Conservation (phyloP, 2,113 vertebrate species). For the Callithrix jacchus region DNA sequence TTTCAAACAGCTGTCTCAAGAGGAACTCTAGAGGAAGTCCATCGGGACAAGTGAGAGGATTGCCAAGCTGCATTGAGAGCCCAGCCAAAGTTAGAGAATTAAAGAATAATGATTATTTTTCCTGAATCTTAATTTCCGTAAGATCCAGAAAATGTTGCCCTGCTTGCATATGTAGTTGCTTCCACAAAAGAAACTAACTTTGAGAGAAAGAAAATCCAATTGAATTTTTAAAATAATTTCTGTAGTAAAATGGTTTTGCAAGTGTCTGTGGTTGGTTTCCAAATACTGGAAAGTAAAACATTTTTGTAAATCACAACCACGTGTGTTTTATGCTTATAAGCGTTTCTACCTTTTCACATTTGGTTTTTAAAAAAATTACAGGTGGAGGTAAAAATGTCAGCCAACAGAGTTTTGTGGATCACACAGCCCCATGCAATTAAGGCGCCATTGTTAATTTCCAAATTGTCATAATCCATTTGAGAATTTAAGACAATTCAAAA, state of each 20-base stretch:
- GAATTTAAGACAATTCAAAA: slow-evolving; percentile 85
- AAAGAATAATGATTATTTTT: slow-evolving; percentile 54
- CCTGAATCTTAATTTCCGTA: slow-evolving; percentile 43
- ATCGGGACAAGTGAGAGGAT: not conserved
- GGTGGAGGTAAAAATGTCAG: slow-evolving; percentile 29
- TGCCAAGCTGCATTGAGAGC: not conserved
- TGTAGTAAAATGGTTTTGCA: slow-evolving; percentile 74
- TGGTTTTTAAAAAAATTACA: slow-evolving; percentile 66
- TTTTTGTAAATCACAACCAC: slow-evolving; percentile 48
- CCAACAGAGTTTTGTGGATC: slow-evolving; percentile 77
- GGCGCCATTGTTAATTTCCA: slow-evolving; percentile 82
- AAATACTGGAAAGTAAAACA: slow-evolving; percentile 67
- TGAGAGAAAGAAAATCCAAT: slow-evolving; percentile 11
- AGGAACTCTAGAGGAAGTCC: not conserved
- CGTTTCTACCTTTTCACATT: slow-evolving; percentile 72
- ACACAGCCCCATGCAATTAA: slow-evolving; percentile 81
- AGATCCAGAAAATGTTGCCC: slow-evolving; percentile 5
- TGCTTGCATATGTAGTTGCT: not conserved
- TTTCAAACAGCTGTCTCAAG: slow-evolving; percentile 5
- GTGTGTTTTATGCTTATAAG: slow-evolving; percentile 47
- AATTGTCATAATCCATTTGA: slow-evolving; percentile 81
- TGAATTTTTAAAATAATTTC: slow-evolving; percentile 57
- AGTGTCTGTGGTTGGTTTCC: slow-evolving; percentile 73
- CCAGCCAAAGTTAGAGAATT: slow-evolving; percentile 35
- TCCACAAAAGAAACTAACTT: slow-evolving; percentile 27